Evolutionary conservation across 2,113 vertebrate genomes (phyloP), one percentile per base, ranked within the genome.

Genomic region (Pleuronectes platessa): DNA sequence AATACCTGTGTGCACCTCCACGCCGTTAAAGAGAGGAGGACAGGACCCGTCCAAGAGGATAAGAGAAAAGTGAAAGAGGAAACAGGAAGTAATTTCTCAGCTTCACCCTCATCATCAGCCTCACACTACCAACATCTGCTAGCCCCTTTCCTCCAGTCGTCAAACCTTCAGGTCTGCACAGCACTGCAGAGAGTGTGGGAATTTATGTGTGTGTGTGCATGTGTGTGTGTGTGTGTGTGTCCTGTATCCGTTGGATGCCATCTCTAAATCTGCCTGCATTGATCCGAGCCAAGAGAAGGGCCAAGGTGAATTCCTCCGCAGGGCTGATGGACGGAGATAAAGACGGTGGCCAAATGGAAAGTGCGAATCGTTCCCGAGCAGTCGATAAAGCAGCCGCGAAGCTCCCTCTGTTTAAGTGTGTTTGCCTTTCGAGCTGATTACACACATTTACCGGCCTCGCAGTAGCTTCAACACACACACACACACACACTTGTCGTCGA

Each of bases 201-300:
- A 35, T 66, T 15, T 68, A 14, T 80, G 69, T 31, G 27, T 31
- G 27, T 31, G 27, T 6, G 27, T 31, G 27, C 5, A 5, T 31
- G 27, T 31, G 27, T 31, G 27, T 31, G 27, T 27, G 27, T 27
- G 45, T 35, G 68, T 59, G 82, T 35, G 40, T n/a, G 51, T 54
- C 18, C 20, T 54, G 60, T 66, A 61, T 81, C 62, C 60, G 66
- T 61, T 13, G 60, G 68, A 75, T 49, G 71, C 69, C 71, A 27
- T 78, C 74, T 74, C 70, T 77, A 79, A 82, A 84, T 84, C 75
- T 69, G 73, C 58, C 68, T 70, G 78, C 84, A 89, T 72, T 67
- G 80, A 88, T 88, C 73, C 10, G 4, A 61, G 63, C 56, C 0
- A 63, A 63, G 27, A 74, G 35, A 67, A 61, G 31, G 20, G 49